Conservation (phyloP, 2,888 invertebrate genomes). For the Aphodius sticticus region DNA sequence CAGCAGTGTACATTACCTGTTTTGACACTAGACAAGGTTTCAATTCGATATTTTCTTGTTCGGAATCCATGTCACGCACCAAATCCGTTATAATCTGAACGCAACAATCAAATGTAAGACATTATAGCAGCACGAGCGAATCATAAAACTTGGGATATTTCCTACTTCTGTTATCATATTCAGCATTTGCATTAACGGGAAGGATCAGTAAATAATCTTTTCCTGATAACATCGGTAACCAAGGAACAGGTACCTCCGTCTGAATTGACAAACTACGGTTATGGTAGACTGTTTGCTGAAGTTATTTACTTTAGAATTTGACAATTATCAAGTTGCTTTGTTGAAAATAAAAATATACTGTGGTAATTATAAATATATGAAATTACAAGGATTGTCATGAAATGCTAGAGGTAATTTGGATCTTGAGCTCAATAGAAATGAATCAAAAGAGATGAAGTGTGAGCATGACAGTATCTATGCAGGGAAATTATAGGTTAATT, state of each 20-base stretch:
- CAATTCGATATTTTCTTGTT: neutral
- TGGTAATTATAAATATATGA: neutral
- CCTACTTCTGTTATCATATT: neutral
- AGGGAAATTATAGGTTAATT: neutral
- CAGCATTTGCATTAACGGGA: neutral
- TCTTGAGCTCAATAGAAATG: too few species aligned
- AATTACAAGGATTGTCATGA: neutral
- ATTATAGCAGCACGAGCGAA: neutral
- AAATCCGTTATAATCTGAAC: neutral
- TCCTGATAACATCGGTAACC: neutral
- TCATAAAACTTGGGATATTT: neutral
- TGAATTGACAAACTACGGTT: too few species aligned
- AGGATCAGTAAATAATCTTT: neutral
- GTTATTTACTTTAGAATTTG: neutral
- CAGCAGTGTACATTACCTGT: neutral
- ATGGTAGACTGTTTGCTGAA: neutral
- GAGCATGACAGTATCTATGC: neutral
- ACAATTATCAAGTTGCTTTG: neutral
- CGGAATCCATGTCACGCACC: neutral
- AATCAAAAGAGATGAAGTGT: neutral
- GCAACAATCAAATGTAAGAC: neutral
- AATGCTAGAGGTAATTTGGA: too few species aligned
- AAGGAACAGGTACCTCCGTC: neutral
- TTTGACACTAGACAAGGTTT: neutral
- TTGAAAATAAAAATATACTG: neutral